Evolutionary conservation across 2,888 invertebrate species (phyloP).

Genomic region (Chalcis sispes): DNA sequence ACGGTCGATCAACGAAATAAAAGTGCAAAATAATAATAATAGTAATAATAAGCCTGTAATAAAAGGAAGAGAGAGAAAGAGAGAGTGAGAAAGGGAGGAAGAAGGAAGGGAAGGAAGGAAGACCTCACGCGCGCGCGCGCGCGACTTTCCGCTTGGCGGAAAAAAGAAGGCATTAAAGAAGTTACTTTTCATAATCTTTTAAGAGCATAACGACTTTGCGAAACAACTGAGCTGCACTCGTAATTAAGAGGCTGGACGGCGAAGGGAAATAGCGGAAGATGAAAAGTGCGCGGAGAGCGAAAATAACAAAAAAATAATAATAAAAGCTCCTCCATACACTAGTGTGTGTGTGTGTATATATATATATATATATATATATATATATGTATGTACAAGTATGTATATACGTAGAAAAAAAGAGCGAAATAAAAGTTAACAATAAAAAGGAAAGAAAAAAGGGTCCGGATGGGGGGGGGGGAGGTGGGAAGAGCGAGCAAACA

Average conservation of each 20-base stretch:
- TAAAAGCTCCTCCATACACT: conserved; percentile 12
- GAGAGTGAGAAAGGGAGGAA: neutral
- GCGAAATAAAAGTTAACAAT: conserved; percentile 3
- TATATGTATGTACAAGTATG: no score
- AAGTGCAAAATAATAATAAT: neutral
- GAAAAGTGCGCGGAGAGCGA: conserved; percentile 18
- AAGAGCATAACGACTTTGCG: conserved; percentile 54
- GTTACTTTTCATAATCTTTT: conserved; percentile 56
- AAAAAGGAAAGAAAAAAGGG: conserved; percentile 32
- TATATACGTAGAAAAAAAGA: conserved; percentile 8
- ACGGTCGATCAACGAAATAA: conserved; percentile 16
- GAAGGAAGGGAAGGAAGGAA: conserved; percentile 10
- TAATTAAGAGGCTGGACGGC: conserved; percentile 42
- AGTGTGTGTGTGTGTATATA: no score
- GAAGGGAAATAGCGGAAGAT: neutral
- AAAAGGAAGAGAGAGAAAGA: neutral
- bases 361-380: no score
- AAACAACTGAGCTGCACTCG: conserved; percentile 45
- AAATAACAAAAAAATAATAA: conserved; percentile 35
- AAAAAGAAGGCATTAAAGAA: conserved; percentile 33
- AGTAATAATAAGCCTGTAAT: neutral
- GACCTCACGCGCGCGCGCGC: neutral
- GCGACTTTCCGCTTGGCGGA: conserved; percentile 13
- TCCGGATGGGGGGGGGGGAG: no score
- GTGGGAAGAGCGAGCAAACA: conserved; percentile 33